Base-by-base conservation (phyloP, 1,140 invertebrate genomes). In the Onthophagus taurus region DNA sequence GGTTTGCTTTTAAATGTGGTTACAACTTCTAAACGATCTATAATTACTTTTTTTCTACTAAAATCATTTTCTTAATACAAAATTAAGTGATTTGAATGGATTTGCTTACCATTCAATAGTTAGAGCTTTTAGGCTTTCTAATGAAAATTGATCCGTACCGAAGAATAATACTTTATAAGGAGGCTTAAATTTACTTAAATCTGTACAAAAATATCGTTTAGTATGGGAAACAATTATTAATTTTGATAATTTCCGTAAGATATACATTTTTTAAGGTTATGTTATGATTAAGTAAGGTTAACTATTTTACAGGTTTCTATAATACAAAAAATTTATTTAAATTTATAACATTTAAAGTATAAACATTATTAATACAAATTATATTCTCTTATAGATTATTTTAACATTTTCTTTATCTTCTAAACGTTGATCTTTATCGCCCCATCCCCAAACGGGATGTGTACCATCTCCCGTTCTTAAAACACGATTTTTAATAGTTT, bases 131-230 rank as follows among this genome's bases (percentile, higher is more conserved):
- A 84, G 64, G 55, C 75, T 81, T 31, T 69, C 61, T n/a, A 81
- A 42, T 0, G 80, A 74, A 68, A 83, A 83, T 24, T 71, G 60
- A 57, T 83, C 78, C 8, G 75, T 76, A 2, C 81, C 81, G 59
- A 81, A 82, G 63, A 83, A 84, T 44, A 83, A 57, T 14, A 81
- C 57, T 30, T 64, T 75, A 71, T 75, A 76, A 7, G 63, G 61
- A 2, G 63, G 59, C 51, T 61, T 63, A 17, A 46, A 35, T 16
- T 39, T 42, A 14, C 11, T 7, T 30, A 13, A 7, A 34, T 34
- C 5, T 34, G 6, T 26, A 26, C 6, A 26, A n/a, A n/a, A 26
- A 26, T 26, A 26, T 7, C n/a, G n/a, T 26, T 26, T 26, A n/a
- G n/a, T 7, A 26, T 26, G 23, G 23, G n/a, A 6, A 26, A 7